Conservation (phyloP, 2,888 invertebrate species). For the Drosophila histrio region DNA sequence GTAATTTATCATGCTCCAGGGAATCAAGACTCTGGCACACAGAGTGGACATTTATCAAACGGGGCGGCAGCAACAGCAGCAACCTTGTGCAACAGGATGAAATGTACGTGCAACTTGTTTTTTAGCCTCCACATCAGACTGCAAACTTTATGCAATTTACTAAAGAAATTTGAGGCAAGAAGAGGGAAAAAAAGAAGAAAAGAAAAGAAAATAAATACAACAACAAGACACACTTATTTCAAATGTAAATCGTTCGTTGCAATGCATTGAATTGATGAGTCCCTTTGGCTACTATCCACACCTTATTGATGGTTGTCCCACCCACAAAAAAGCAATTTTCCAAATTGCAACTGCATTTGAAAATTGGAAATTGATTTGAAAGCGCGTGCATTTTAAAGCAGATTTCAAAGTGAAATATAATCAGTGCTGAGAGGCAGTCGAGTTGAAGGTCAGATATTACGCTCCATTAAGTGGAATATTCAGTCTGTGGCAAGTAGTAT, state of each 20-base stretch:
- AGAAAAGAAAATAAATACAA: not conserved
- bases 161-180: slow-evolving; percentile 12
- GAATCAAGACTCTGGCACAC: slow-evolving; percentile 29
- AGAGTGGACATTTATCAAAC: slow-evolving; percentile 63
- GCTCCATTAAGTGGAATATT: slow-evolving; percentile 1
- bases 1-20: slow-evolving; percentile 68
- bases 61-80: slow-evolving; percentile 17
- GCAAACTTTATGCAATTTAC: slow-evolving; percentile 44
- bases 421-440: too few relatives aligned
- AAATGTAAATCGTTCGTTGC: slow-evolving; percentile 59
- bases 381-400: slow-evolving; percentile 32
- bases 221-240: slow-evolving; percentile 42
- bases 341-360: slow-evolving; percentile 69
- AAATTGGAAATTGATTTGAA: slow-evolving; percentile 62
- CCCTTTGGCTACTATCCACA: slow-evolving; percentile 27
- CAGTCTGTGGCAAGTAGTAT: not conserved
- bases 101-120: slow-evolving; percentile 28
- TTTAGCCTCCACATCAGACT: not conserved
- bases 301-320: slow-evolving; percentile 1
- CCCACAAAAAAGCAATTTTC: slow-evolving; percentile 67
- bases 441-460: slow-evolving; percentile 8
- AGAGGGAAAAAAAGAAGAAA: not conserved
- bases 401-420: slow-evolving; percentile 20
- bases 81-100: slow-evolving; percentile 45
- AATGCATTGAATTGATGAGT: slow-evolving; percentile 43